Evolutionary conservation across 2,113 vertebrate genomes (phyloP).

Genomic region (Haemorhous mexicanus): DNA sequence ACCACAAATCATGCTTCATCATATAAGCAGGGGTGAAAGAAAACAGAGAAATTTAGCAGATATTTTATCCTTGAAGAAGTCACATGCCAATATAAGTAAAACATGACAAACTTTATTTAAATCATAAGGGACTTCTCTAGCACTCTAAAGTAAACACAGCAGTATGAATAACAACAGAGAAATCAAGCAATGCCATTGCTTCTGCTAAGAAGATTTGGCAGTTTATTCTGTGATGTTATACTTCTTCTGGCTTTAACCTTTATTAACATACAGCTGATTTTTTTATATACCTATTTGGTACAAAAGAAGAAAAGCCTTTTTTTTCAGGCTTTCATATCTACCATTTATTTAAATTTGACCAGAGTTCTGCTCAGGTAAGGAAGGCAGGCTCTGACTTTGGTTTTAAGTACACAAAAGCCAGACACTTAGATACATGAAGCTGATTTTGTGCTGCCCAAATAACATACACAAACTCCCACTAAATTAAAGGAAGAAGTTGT

Average conservation of each 20-base stretch:
- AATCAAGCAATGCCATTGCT: background rate
- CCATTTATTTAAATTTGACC: background rate
- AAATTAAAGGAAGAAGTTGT: background rate
- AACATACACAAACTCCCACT: background rate
- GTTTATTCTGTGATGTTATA: background rate
- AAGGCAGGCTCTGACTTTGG: background rate
- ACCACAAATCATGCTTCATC: background rate
- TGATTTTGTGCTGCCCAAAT: background rate
- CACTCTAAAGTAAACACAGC: conserved; percentile 5
- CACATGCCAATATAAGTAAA: conserved; percentile 15
- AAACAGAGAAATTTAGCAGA: background rate
- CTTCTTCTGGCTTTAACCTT: background rate
- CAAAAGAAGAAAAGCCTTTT: background rate
- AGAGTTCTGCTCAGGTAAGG: background rate
- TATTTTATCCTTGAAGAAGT: conserved; percentile 30
- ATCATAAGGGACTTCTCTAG: background rate
- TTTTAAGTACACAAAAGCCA: background rate
- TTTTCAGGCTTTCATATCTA: background rate
- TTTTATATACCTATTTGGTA: background rate
- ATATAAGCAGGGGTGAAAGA: conserved; percentile 9
- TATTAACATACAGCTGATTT: background rate
- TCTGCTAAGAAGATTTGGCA: background rate
- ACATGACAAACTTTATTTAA: conserved; percentile 58
- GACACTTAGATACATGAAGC: background rate
- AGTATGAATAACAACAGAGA: background rate